Percentiles rank a stretch among this genome's conserved stretches.
Evolutionary conservation across 2,797 vertebrate species (phyloP).

Genomic region (Epinephelus malabaricus): DNA sequence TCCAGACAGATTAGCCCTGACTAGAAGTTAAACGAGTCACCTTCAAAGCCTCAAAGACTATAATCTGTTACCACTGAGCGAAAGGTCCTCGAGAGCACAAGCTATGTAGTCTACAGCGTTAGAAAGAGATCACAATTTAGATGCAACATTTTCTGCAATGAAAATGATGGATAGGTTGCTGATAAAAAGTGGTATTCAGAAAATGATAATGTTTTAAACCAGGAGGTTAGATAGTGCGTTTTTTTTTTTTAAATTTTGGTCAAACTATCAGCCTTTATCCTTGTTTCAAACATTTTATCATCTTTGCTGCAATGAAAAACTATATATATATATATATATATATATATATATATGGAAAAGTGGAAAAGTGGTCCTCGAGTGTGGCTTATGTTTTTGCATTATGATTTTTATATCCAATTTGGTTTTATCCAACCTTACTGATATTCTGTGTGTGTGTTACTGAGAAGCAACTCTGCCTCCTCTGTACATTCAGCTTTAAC

Average conservation of each 20-base stretch:
- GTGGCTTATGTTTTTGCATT: background rate
- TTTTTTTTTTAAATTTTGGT: constrained; percentile 8
- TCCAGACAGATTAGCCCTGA: constrained; percentile 85
- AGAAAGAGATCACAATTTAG: constrained; percentile 81
- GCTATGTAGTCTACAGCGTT: constrained; percentile 62
- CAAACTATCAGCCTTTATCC: constrained; percentile 6
- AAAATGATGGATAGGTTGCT: constrained; percentile 52
- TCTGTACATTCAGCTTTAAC: background rate
- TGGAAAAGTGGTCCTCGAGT: background rate
- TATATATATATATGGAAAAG: too few relatives aligned
- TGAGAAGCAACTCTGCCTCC: background rate
- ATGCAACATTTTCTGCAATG: constrained; percentile 67
- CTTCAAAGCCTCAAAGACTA: constrained; percentile 82
- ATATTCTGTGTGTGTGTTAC: background rate
- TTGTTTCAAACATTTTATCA: background rate
- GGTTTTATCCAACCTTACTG: background rate
- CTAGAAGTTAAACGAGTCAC: constrained; percentile 84
- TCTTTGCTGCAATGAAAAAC: constrained; percentile 18
- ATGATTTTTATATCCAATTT: background rate
- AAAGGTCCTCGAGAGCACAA: constrained; percentile 64
- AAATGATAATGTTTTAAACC: constrained; percentile 41
- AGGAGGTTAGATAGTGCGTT: constrained; percentile 4
- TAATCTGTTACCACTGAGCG: constrained; percentile 73
- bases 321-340: too few relatives aligned
- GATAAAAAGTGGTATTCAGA: constrained; percentile 52